Evolutionary conservation across 1,140 invertebrate species (phyloP), one percentile per base, ranked within the genome.

Genomic region (Calliopsis andreniformis): DNA sequence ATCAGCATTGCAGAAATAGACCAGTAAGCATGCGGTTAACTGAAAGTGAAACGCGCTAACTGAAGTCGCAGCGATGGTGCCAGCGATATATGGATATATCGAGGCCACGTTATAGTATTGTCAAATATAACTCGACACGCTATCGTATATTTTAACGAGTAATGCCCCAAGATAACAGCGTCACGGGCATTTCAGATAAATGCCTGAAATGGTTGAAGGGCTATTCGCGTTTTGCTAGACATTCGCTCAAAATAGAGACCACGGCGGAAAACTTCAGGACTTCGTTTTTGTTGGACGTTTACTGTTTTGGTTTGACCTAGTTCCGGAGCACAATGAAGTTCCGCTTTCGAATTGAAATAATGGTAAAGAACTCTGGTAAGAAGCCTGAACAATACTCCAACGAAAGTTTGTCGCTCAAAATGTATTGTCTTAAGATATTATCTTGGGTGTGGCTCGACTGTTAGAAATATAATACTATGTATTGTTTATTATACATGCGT

Each of bases 101-200:
- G 32, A 39, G 51, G 51, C 35, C 25, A 56, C 66, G 25, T 68
- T 68, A 68, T 56, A 47, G 66, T 39, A 68, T 56, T 68, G 66
- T 68, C 66, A 68, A 68, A 68, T 68, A 68, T 28, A 49, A 68
- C 18, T 35, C 18, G 51, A 56, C 51, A 68, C 66, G 51, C 66
- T 43, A 68, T 43, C 66, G 66, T 56, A 68, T 68, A 68, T 42
- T 68, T 42, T 43, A 56, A 56, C 35, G 66, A 68, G 51, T 68
- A 68, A 68, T 32, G 51, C 12, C 51, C n/a, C 12, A 12, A 43
- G 66, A 68, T 68, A 68, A 20, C 25, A 5, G n/a, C 6, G 66
- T 42, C 51, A 56, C 66, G n/a, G 43, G 66, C 23, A 12, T 68
- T 55, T 55, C 14, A 68, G 66, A 56, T 56, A 68, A 68, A 55